Conservation (phyloP, 2,888 invertebrate genomes). For the Pandemis heparana region DNA sequence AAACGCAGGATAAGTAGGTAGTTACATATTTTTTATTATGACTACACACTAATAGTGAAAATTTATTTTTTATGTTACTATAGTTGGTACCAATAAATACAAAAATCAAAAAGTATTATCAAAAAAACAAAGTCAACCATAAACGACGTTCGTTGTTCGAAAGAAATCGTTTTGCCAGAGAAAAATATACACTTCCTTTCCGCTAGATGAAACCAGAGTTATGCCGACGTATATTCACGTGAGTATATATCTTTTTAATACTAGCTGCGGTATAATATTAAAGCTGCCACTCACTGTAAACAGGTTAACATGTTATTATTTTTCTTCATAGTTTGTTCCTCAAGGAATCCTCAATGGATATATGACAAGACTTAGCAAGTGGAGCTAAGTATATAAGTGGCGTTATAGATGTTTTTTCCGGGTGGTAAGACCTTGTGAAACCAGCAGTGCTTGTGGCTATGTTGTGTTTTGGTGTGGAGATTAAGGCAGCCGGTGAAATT, state of each 20-base stretch:
- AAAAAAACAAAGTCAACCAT: no score
- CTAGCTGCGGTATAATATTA: slow-evolving; percentile 13
- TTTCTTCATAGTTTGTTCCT: background rate
- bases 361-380: background rate
- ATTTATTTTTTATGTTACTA: no score
- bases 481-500: no score
- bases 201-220: background rate
- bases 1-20: no score
- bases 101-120: background rate
- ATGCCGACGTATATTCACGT: background rate
- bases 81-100: background rate
- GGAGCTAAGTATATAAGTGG: no score
- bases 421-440: no score
- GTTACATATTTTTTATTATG: no score
- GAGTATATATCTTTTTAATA: background rate
- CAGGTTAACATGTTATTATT: background rate
- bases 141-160: background rate
- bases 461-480: no score
- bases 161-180: background rate
- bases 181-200: background rate
- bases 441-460: no score
- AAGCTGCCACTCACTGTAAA: slow-evolving; percentile 2
- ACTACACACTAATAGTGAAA: no score
- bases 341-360: background rate
- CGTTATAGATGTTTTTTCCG: no score